Evolutionary conservation across 2,113 vertebrate genomes (phyloP).

Genomic region (Phylloscopus trochiloides): DNA sequence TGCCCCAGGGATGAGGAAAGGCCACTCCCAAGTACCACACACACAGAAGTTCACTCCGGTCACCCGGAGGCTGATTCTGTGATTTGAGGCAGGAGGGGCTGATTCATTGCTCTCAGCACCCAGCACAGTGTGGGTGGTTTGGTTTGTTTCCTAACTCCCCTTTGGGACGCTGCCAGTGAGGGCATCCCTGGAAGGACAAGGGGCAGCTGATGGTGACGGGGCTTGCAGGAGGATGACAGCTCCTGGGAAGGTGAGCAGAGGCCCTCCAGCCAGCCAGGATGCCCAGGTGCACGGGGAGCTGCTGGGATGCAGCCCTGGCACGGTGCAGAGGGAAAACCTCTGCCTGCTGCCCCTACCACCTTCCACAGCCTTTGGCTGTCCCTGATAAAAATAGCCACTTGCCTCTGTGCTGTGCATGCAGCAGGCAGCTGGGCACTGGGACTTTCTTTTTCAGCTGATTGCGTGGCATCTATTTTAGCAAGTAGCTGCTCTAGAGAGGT

Average conservation of each 20-base stretch:
- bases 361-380: neutral
- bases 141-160: neutral
- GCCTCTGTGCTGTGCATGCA: neutral
- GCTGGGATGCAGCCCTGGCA: neutral
- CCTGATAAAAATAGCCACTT: neutral
- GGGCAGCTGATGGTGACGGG: neutral
- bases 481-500: neutral
- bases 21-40: accelerated
- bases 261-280: neutral
- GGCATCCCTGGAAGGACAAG: neutral
- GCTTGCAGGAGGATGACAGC: neutral
- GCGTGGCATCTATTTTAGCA: neutral
- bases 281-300: neutral
- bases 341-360: neutral
- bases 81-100: neutral
- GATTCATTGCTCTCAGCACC: neutral
- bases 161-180: neutral
- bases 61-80: neutral
- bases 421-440: neutral
- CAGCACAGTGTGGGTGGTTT: neutral
- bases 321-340: neutral
- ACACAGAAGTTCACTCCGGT: neutral
- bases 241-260: neutral
- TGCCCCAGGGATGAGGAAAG: neutral
- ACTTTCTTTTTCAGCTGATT: neutral